Percentiles rank a stretch among this genome's conserved stretches.
phyloP scores from a whole-genome alignment of 2,888 invertebrate genomes.

The Netelia virgata region DNA sequence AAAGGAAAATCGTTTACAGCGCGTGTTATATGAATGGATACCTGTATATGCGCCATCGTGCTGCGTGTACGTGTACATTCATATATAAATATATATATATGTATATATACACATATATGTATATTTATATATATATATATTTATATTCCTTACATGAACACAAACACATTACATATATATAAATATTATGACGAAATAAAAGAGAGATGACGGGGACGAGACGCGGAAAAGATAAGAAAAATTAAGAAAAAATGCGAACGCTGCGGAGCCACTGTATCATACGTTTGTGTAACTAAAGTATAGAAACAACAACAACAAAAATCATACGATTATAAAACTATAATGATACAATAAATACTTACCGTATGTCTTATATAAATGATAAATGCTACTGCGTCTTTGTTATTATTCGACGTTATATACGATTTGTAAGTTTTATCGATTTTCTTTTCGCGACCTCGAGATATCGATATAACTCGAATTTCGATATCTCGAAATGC shows the following conservation, averaged over 20 bases:
- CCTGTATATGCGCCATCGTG: constrained; percentile 31
- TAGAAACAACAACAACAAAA: constrained; percentile 69
- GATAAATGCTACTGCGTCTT: constrained; percentile 69
- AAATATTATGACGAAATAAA: constrained; percentile 52
- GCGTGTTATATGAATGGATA: constrained; percentile 42
- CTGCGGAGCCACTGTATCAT: constrained; percentile 78
- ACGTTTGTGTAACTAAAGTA: constrained; percentile 79
- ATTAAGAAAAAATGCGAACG: constrained; percentile 70
- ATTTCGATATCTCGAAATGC: not conserved
- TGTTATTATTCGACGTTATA: constrained; percentile 35
- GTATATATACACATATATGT: constrained; percentile 68
- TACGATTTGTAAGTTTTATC: not conserved
- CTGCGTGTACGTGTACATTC: constrained; percentile 34
- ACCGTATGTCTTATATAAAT: constrained; percentile 79
- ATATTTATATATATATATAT: constrained; percentile 67
- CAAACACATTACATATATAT: constrained; percentile 60
- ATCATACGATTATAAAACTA: constrained; percentile 77
- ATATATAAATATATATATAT: constrained; percentile 64
- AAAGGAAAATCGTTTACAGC: constrained; percentile 38
- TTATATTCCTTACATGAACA: constrained; percentile 64
- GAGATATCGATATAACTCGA: not conserved
- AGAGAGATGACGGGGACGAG: constrained; percentile 28
- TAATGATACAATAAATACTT: constrained; percentile 79
- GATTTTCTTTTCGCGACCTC: not conserved
- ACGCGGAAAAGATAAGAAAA: constrained; percentile 59